phyloP scores from a whole-genome alignment of 2,888 invertebrate species.

The Drosophila suboccidentalis region DNA sequence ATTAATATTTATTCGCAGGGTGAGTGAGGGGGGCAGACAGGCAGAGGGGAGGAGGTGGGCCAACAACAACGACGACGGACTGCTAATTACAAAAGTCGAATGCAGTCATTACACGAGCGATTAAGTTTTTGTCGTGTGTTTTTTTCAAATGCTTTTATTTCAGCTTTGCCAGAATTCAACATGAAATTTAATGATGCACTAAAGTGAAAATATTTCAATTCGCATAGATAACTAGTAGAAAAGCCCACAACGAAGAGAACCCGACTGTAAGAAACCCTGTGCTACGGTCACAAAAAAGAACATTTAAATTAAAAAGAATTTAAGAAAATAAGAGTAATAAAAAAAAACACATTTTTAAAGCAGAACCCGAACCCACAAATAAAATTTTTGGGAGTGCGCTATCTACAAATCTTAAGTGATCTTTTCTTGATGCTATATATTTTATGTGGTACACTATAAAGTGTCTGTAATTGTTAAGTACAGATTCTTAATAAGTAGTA shows the following conservation, averaged over 20 bases:
- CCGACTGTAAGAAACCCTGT: neutral
- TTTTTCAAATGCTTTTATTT: constrained; percentile 33
- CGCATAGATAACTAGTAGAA: constrained; percentile 9
- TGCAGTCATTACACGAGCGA: constrained; percentile 81
- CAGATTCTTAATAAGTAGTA: neutral
- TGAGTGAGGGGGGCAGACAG: neutral
- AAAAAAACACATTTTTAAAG: no score
- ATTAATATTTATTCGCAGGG: constrained; percentile 74
- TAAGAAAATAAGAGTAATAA: no score
- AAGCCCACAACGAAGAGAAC: neutral
- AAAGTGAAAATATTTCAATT: constrained; percentile 59
- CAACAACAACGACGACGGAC: constrained; percentile 46
- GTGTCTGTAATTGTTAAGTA: neutral
- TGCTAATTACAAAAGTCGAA: constrained; percentile 81
- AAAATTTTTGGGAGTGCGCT: no score
- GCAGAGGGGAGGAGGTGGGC: neutral
- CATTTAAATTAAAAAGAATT: no score
- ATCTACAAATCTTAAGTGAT: no score
- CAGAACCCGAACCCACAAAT: no score
- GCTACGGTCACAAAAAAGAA: neutral
- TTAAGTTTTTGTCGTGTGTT: constrained; percentile 80
- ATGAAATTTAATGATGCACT: constrained; percentile 59
- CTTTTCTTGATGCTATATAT: no score
- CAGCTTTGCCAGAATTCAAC: constrained; percentile 21
- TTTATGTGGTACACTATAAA: no score